Conservation (phyloP, 2,797 vertebrate species). For the Bradypodion pumilum region DNA sequence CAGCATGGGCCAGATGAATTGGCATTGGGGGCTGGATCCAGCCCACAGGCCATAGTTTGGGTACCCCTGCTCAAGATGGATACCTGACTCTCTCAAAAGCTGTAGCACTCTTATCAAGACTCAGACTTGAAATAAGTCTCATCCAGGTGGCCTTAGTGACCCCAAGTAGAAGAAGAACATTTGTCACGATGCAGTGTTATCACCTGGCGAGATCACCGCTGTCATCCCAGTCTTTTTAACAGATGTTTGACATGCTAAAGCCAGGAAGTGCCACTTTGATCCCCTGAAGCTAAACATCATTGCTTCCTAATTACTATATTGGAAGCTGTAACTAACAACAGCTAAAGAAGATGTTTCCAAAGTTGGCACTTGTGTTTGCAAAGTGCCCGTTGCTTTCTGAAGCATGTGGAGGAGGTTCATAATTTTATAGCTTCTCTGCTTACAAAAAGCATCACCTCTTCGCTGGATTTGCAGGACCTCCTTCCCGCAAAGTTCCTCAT, state of each 20-base stretch:
- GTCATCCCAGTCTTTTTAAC: neutral
- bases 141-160: neutral
- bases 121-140: neutral
- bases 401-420: too few species aligned
- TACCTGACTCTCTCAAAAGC: neutral
- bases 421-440: neutral
- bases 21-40: too few species aligned
- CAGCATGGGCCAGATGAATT: too few species aligned
- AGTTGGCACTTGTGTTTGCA: neutral
- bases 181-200: neutral
- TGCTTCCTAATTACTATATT: neutral
- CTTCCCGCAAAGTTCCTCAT: slow-evolving; percentile 2
- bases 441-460: neutral
- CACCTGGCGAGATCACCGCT: neutral
- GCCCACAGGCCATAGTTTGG: too few species aligned
- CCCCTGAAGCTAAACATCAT: neutral
- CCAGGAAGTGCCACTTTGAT: neutral
- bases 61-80: too few species aligned
- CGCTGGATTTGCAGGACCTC: slow-evolving; percentile 14
- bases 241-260: neutral
- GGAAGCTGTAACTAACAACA: neutral
- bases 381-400: neutral
- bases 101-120: neutral
- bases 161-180: neutral
- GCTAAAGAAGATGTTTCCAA: neutral